A percentile compares a stretch with the other conserved stretches of the same genome.
These are phyloP conservation scores for Redunca redunca DNA, from an alignment of 2,113 vertebrate genomes.

Conservation along the genomic window DNA sequence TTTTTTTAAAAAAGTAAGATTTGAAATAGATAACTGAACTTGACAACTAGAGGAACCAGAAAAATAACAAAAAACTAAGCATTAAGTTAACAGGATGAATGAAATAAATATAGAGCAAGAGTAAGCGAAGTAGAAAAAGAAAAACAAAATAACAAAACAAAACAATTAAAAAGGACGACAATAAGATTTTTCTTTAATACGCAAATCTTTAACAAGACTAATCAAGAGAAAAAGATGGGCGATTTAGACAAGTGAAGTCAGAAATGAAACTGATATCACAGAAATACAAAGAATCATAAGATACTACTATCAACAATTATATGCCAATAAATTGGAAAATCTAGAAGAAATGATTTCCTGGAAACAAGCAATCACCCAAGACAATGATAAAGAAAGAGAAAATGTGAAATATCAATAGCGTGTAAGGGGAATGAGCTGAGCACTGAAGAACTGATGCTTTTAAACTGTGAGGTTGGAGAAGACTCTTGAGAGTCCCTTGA, in stretches of 20 bases:
- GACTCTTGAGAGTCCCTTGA: neutral
- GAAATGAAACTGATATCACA: neutral
- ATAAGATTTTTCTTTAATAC: neutral
- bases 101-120: neutral
- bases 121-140: neutral
- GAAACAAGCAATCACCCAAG: neutral
- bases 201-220: neutral
- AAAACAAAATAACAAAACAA: neutral
- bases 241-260: neutral
- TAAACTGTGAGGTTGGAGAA: neutral
- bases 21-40: neutral
- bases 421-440: neutral
- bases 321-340: neutral
- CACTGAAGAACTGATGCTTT: neutral
- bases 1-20: neutral
- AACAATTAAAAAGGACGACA: neutral
- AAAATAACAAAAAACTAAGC: neutral
- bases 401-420: neutral
- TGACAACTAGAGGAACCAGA: neutral
- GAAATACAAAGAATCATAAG: neutral
- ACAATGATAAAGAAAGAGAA: neutral
- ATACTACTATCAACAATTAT: neutral
- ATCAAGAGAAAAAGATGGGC: neutral
- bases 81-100: neutral
- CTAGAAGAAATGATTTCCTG: neutral